Percentiles rank a stretch among this genome's conserved stretches.
Evolutionary conservation across 2,888 invertebrate genomes (phyloP).

Genomic region (Brachylomia viminalis): DNA sequence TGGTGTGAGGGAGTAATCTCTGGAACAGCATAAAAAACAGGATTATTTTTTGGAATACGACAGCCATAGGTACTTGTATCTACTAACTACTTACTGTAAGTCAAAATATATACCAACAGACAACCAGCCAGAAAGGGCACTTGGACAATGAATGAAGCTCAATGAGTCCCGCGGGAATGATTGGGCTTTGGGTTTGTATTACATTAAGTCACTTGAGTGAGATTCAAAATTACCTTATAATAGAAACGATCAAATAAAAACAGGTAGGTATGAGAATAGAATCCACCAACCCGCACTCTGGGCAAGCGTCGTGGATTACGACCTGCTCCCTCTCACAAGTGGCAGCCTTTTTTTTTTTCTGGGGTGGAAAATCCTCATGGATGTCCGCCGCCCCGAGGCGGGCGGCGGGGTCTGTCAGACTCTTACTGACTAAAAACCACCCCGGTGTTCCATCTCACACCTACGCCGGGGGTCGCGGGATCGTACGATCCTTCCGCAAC

Average conservation of each 20-base stretch:
- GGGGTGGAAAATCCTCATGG: too few species aligned
- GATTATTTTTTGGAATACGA: neutral
- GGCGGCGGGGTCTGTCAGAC: too few species aligned
- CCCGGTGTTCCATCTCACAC: too few species aligned
- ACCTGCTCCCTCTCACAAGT: neutral
- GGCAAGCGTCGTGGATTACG: neutral
- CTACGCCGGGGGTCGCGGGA: too few species aligned
- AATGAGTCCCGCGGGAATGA: neutral
- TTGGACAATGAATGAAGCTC: neutral
- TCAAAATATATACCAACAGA: neutral
- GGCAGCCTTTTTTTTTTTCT: neutral
- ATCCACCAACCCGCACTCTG: neutral
- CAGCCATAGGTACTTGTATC: neutral
- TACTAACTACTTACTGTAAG: neutral
- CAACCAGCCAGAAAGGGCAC: neutral
- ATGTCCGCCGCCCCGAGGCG: too few species aligned
- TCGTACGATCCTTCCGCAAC: too few species aligned
- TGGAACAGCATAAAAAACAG: conserved; percentile 68
- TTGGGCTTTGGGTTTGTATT: neutral
- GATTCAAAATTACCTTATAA: neutral
- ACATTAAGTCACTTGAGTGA: too few species aligned
- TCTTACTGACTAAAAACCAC: too few species aligned
- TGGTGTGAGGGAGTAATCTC: conserved; percentile 90
- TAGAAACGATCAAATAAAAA: neutral
- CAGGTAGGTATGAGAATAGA: too few species aligned